These are phyloP conservation scores for Gobius niger DNA, from an alignment of 2,113 vertebrate genomes.

Conservation along the genomic window DNA sequence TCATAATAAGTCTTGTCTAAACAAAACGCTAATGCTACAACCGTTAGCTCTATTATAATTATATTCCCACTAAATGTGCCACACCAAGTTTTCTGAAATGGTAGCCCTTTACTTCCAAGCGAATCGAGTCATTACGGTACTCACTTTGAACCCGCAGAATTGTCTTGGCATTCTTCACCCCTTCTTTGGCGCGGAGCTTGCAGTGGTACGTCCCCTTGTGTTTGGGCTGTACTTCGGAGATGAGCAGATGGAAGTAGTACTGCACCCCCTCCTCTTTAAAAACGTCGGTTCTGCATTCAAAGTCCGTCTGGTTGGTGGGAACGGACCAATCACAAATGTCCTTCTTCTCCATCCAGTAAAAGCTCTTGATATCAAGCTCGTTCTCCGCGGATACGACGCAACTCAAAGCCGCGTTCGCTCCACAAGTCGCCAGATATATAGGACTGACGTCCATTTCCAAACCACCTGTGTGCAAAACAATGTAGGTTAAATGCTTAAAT, in stretches of 20 bases:
- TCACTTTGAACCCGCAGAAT: conserved; percentile 39
- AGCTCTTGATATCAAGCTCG: accelerated
- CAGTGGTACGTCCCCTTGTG: conserved; percentile 48
- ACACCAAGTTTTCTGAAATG: too few species aligned
- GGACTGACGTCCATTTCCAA: not conserved
- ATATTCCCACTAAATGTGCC: too few species aligned
- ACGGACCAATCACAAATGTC: not conserved
- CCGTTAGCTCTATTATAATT: too few species aligned
- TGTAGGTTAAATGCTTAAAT: not conserved
- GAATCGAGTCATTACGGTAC: not conserved
- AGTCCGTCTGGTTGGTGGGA: accelerated
- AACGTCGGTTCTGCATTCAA: not conserved
- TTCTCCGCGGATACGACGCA: conserved; percentile 10
- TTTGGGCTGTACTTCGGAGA: conserved; percentile 33
- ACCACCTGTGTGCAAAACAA: not conserved
- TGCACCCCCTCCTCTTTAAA: accelerated
- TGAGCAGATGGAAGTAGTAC: conserved; percentile 16
- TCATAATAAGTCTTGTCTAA: too few species aligned
- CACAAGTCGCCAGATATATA: not conserved
- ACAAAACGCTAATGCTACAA: too few species aligned
- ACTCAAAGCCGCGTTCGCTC: conserved; percentile 35
- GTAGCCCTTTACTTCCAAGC: not conserved
- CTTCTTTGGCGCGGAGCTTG: conserved; percentile 4
- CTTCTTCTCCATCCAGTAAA: conserved; percentile 9
- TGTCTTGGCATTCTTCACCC: accelerated